Base-by-base conservation (phyloP, 2,888 invertebrate species). In the Ectropis crepuscularia region DNA sequence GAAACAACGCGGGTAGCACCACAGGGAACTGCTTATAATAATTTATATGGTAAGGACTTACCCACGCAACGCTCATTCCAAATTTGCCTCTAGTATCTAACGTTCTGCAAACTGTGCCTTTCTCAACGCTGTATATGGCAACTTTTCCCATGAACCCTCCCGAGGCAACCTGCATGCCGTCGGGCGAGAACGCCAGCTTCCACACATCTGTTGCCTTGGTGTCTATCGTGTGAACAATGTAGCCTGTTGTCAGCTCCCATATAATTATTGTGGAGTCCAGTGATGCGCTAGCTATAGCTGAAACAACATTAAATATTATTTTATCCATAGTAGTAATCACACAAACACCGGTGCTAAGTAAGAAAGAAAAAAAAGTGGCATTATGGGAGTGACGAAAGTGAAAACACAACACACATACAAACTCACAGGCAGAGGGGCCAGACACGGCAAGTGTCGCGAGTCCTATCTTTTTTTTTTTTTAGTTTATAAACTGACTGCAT, bases 81-180 rank as follows among this genome's bases (percentile, higher is more conserved):
- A 99, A 98, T 91, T 98, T 98, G 67, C 98, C 98, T 89, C 98
- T 96, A 0, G 98, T 98, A 84, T 99, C 98, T 68, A 98, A 90
- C 1, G 96, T 95, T 79, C 96, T 96, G 74, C 97, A 96, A 45
- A 95, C 94, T 75, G 95, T 96, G 0, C 97, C 98, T 49, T 95
- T 96, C 79, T 97, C 97, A 0, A 97, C 96, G 72, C 95, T 95
- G 88, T 97, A 99, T 73, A 98, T 91, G 61, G 97, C 95, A 64
- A 99, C 96, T 92, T 98, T 98, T 6, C 99, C 99, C 6, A 96
- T 96, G 82, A 98, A 97, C 70, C 97, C 97, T 0, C 99, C 99
- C 4, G 98, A 96, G 11, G 98, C 97, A 9, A 99, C 94, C 78
- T 95, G 96, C 75, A 95, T 95, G 65, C 98, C 96, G 81, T 98